These are phyloP conservation scores for Sylvilagus bachmani DNA, from an alignment of 2,113 vertebrate species.

Conservation along the genomic window DNA sequence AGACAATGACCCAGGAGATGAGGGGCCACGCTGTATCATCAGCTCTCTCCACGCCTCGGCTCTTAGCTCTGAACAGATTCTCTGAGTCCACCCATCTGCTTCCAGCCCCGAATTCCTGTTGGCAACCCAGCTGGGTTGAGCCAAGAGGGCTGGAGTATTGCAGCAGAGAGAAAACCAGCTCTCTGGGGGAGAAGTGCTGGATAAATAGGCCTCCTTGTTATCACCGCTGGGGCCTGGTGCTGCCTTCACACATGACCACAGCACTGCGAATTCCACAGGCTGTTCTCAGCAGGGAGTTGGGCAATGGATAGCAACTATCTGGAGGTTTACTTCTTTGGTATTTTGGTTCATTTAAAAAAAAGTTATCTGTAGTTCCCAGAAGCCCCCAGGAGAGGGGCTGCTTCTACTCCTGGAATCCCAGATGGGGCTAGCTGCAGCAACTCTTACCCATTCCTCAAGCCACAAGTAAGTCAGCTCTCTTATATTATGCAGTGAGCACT, in stretches of 20 bases:
- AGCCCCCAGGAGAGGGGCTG: conserved; percentile 52
- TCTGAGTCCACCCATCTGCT: neutral
- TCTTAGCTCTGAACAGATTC: neutral
- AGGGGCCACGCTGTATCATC: neutral
- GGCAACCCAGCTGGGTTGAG: neutral
- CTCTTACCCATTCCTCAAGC: neutral
- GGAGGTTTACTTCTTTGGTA: conserved; percentile 73
- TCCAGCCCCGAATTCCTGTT: neutral
- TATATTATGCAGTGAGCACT: neutral
- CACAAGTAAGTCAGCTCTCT: conserved; percentile 12
- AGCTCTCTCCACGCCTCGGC: fast-evolving
- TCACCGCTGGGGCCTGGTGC: conserved; percentile 15
- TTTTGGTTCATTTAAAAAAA: conserved; percentile 83
- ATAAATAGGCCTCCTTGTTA: conserved; percentile 57
- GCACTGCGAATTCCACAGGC: conserved; percentile 75
- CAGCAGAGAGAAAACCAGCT: conserved; percentile 14
- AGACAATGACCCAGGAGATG: neutral
- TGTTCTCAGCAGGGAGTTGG: conserved; percentile 50
- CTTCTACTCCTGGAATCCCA: conserved; percentile 77
- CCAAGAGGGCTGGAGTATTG: conserved; percentile 43
- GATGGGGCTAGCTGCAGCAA: conserved; percentile 57
- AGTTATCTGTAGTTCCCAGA: conserved; percentile 78
- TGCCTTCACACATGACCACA: conserved; percentile 36
- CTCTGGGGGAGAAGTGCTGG: conserved; percentile 21
- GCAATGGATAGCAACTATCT: conserved; percentile 69